These are phyloP conservation scores for Eulemur rubriventer DNA, from an alignment of 2,797 vertebrate genomes.

Conservation along the genomic window DNA sequence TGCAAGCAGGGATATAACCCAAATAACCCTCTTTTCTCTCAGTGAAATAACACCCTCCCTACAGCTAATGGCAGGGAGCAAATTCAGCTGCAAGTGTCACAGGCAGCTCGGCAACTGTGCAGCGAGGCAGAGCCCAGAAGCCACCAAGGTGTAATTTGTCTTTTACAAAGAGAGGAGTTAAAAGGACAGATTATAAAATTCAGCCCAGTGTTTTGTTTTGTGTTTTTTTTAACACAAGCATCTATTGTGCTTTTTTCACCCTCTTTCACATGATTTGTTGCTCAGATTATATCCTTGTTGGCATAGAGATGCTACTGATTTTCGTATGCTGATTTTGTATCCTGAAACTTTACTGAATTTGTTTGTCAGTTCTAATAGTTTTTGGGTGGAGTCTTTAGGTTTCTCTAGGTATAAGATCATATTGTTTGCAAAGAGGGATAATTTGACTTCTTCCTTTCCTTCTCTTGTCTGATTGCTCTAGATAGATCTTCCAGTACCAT, in stretches of 20 bases:
- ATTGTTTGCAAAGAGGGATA: background rate
- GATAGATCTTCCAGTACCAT: background rate
- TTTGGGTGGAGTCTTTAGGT: background rate
- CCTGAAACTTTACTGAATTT: background rate
- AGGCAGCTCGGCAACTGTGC: background rate
- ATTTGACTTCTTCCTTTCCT: background rate
- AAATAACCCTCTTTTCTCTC: background rate
- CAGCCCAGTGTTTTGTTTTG: background rate
- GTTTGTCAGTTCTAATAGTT: background rate
- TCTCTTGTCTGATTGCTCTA: background rate
- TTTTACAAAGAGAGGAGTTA: constrained; percentile 43
- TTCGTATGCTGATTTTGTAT: background rate
- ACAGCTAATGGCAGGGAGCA: constrained; percentile 8
- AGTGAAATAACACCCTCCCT: background rate
- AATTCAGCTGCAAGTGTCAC: background rate
- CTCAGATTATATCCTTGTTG: constrained; percentile 66
- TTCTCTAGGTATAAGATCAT: background rate
- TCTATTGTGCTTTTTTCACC: background rate
- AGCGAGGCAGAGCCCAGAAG: constrained; percentile 1
- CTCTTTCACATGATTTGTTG: constrained; percentile 67
- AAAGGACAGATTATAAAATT: constrained; percentile 51
- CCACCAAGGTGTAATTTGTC: constrained; percentile 7
- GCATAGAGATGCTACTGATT: background rate
- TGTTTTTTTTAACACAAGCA: background rate
- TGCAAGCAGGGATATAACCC: constrained; percentile 34